Evolutionary conservation across 2,797 vertebrate genomes (phyloP).

Genomic region (Oreochromis mossambicus): DNA sequence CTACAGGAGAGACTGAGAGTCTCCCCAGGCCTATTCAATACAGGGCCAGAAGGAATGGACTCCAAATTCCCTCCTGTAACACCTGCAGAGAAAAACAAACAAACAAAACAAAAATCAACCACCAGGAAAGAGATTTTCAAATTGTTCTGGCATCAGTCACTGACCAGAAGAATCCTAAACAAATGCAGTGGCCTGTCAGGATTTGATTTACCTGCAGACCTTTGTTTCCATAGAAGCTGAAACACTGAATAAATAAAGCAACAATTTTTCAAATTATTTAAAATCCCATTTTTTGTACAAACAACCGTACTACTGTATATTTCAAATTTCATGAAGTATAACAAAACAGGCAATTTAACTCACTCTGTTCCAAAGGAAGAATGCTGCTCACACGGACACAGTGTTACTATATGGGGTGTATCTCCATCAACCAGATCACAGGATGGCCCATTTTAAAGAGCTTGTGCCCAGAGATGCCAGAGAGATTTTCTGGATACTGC

Average conservation of each 20-base stretch:
- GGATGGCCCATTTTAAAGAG: rapidly evolving
- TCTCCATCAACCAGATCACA: background rate
- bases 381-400: background rate
- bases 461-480: background rate
- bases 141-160: too few species aligned
- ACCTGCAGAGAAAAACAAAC: too few species aligned
- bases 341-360: background rate
- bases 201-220: background rate
- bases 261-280: rapidly evolving
- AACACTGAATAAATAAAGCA: background rate
- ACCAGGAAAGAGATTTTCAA: too few species aligned
- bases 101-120: too few species aligned
- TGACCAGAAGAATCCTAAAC: background rate
- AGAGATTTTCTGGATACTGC: background rate
- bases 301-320: background rate
- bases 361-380: background rate
- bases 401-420: background rate
- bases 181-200: background rate
- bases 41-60: too few species aligned
- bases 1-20: background rate
- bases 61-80: too few species aligned
- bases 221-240: background rate
- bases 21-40: too few species aligned
- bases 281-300: background rate
- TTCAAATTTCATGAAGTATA: background rate